Evolutionary conservation across 2,888 invertebrate species (phyloP), one percentile per base, ranked within the genome.

Genomic region (Pterostichus niger): DNA sequence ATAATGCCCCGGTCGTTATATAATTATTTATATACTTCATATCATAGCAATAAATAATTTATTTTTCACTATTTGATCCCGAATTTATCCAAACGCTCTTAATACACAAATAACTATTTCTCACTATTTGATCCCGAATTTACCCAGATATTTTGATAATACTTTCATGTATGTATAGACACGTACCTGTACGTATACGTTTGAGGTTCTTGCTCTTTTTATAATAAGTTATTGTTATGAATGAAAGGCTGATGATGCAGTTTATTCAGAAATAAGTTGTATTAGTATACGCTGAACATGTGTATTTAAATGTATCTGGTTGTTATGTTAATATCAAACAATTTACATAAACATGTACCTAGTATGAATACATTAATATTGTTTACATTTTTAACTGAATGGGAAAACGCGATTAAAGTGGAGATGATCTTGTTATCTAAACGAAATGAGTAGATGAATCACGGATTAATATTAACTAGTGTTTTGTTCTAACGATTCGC

Each of bases 301-400:
- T 71, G 75, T 75, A 75, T 75, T 75, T 31, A 52, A 75, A 75
- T 75, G 46, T 71, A 71, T 46, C 71, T 46, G 13, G 17, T 71
- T 71, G 75, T 75, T 75, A 75, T 75, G 75, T n/a, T 52, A 52
- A 75, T 75, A 24, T 31, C 6, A n/a, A 75, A 49, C 68, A 75
- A 75, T 75, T 75, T 75, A 75, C 75, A 75, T 75, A 75, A 75
- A 52, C 75, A 75, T 44, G 52, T 33, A 31, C 31, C 31, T 11
- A 52, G 75, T 75, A 75, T 24, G 75, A 75, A 75, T 75, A 52
- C 52, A 75, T 75, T 75, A 75, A 75, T 75, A 75, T 75, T 75
- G 75, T 75, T 75, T 52, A 75, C 49, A 75, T 75, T 75, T 75
- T 75, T 75, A 44, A n/a, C 44, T 31, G 15, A 71, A 15, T 33